phyloP scores from a whole-genome alignment of 2,888 invertebrate species.

The Odontocolon sp. region DNA sequence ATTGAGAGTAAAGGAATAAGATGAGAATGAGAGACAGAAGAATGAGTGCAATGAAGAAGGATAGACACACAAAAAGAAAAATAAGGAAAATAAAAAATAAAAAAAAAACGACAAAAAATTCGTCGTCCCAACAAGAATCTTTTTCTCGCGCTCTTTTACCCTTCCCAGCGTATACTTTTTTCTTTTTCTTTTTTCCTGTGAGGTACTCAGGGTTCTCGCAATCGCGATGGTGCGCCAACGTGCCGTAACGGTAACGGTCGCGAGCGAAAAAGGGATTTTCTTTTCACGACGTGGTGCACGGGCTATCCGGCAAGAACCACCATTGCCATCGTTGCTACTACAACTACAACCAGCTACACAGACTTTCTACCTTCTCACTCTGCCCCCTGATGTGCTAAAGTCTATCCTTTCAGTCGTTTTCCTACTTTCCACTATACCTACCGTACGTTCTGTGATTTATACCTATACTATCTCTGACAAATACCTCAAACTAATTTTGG shows the following conservation, averaged over 20 bases:
- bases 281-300: constrained; percentile 47
- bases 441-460: constrained; percentile 2
- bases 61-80: constrained; percentile 8
- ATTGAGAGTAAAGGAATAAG: constrained; percentile 26
- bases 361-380: constrained; percentile 28
- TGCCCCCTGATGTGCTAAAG: constrained; percentile 5
- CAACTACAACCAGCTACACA: constrained; percentile 22
- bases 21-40: constrained; percentile 28
- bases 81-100: neutral
- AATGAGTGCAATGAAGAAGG: constrained; percentile 21
- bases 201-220: constrained; percentile 60
- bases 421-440: neutral
- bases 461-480: neutral
- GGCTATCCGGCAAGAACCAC: constrained; percentile 17
- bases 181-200: constrained; percentile 49
- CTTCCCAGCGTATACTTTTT: constrained; percentile 38
- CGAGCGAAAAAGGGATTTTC: constrained; percentile 65
- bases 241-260: constrained; percentile 66
- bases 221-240: constrained; percentile 62
- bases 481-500: constrained; percentile 9
- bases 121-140: constrained; percentile 31
- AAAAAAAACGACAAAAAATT: constrained; percentile 51
- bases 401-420: constrained; percentile 23
- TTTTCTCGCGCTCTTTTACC: constrained; percentile 12
- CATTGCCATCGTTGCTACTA: constrained; percentile 3